phyloP scores from a whole-genome alignment of 2,888 invertebrate species.

The Cremastobaeus sp. region DNA sequence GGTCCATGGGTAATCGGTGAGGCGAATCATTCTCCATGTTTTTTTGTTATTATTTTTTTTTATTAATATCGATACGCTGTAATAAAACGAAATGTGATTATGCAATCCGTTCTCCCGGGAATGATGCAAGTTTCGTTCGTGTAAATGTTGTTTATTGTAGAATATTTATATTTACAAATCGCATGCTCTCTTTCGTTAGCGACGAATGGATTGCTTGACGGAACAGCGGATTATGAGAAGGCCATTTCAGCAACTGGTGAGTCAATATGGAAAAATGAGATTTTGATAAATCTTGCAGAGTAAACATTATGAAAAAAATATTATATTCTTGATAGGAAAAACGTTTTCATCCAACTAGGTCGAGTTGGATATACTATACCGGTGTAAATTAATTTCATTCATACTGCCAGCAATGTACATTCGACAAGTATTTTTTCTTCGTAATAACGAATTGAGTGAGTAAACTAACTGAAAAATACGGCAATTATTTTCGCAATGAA shows the following conservation, averaged over 20 bases:
- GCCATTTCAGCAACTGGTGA: constrained; percentile 84
- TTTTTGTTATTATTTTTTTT: neutral
- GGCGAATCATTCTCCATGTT: constrained; percentile 12
- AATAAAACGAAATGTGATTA: constrained; percentile 20
- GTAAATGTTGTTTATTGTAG: constrained; percentile 8
- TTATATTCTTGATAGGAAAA: no score
- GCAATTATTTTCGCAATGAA: no score
- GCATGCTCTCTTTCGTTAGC: constrained; percentile 45
- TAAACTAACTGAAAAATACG: no score
- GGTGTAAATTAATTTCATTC: no score
- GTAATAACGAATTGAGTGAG: no score
- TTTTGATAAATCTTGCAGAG: no score
- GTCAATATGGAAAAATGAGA: no score
- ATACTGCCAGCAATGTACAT: no score
- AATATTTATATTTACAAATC: constrained; percentile 41
- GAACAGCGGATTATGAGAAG: constrained; percentile 83
- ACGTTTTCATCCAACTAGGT: no score
- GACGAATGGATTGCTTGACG: constrained; percentile 57
- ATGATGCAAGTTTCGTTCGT: constrained; percentile 17
- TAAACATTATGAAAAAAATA: no score
- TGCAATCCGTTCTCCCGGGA: constrained; percentile 18
- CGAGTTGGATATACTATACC: no score
- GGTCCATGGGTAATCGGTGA: constrained; percentile 59
- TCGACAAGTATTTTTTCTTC: no score
- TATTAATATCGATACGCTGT: neutral